Evolutionary conservation across 2,888 invertebrate genomes (phyloP).

Genomic region (Barypeithes pellucidus): DNA sequence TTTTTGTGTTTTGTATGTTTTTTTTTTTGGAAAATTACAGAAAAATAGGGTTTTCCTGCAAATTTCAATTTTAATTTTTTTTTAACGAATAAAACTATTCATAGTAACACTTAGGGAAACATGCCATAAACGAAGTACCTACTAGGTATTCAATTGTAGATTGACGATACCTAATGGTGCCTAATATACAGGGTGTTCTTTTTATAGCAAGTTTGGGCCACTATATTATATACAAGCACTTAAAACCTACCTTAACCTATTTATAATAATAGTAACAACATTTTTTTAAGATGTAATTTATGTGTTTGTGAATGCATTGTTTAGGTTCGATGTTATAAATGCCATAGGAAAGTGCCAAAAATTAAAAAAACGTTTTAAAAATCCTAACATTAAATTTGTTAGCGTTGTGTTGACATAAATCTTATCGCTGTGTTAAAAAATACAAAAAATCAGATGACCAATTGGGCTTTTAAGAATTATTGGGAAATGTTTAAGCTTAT

Average conservation of each 20-base stretch:
- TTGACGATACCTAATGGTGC: background rate
- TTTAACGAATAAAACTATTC: background rate
- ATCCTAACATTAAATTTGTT: too few relatives aligned
- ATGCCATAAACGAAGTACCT: too few relatives aligned
- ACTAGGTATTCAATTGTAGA: too few relatives aligned
- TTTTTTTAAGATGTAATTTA: slow-evolving; percentile 5
- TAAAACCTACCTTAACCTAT: slow-evolving; percentile 15
- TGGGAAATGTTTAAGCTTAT: slow-evolving; percentile 51
- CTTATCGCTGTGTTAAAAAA: slow-evolving; percentile 19
- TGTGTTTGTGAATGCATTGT: slow-evolving; percentile 1
- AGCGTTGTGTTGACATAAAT: too few relatives aligned
- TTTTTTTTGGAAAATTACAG: background rate
- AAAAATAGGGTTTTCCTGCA: slow-evolving; percentile 1
- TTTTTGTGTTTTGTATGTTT: slow-evolving; percentile 40
- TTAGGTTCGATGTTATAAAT: slow-evolving; percentile 1
- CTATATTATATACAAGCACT: slow-evolving; percentile 19
- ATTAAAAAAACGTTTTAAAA: background rate
- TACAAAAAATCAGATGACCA: slow-evolving; percentile 33
- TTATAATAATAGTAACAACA: slow-evolving; percentile 38
- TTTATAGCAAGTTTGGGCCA: slow-evolving; percentile 6
- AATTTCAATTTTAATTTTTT: slow-evolving; percentile 8
- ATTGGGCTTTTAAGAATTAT: slow-evolving; percentile 16
- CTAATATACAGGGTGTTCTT: background rate
- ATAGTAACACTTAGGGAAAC: background rate
- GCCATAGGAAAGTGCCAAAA: slow-evolving; percentile 9